Percentiles rank a stretch among this genome's conserved stretches.
Conservation (phyloP, 2,888 invertebrate species). For the Ophion costatus region DNA sequence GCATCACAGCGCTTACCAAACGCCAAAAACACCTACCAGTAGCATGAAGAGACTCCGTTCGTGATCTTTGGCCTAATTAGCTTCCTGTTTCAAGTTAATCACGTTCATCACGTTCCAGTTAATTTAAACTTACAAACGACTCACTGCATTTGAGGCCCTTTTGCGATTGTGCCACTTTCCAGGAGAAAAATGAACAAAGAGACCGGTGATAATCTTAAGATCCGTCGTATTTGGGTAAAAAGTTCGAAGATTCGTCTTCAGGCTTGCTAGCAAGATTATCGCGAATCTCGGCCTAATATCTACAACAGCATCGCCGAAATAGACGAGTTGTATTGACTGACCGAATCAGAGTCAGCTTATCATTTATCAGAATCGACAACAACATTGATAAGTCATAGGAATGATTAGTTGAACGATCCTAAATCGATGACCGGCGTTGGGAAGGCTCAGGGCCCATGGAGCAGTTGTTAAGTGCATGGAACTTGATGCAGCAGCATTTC, state of each 20-base stretch:
- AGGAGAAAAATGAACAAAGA: too few species aligned
- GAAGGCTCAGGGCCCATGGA: neutral
- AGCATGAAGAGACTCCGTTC: neutral
- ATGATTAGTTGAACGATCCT: conserved; percentile 6
- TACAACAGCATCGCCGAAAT: too few species aligned
- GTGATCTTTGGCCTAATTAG: neutral
- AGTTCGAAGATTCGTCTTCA: too few species aligned
- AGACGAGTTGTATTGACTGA: too few species aligned
- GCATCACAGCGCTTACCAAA: neutral
- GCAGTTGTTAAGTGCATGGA: conserved; percentile 30
- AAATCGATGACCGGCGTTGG: conserved; percentile 5
- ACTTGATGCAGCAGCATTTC: conserved; percentile 28
- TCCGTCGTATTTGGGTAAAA: too few species aligned
- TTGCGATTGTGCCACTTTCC: too few species aligned
- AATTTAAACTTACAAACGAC: too few species aligned
- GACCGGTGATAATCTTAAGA: too few species aligned
- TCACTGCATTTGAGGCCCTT: too few species aligned
- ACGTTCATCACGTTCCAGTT: neutral
- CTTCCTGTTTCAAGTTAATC: neutral
- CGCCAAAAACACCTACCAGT: conserved; percentile 19
- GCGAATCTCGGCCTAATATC: too few species aligned
- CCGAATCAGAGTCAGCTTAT: neutral
- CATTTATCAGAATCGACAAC: neutral
- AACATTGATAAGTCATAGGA: neutral
- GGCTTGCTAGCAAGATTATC: too few species aligned